phyloP scores from a whole-genome alignment of 1,140 invertebrate genomes.

The Musca vetustissima region DNA sequence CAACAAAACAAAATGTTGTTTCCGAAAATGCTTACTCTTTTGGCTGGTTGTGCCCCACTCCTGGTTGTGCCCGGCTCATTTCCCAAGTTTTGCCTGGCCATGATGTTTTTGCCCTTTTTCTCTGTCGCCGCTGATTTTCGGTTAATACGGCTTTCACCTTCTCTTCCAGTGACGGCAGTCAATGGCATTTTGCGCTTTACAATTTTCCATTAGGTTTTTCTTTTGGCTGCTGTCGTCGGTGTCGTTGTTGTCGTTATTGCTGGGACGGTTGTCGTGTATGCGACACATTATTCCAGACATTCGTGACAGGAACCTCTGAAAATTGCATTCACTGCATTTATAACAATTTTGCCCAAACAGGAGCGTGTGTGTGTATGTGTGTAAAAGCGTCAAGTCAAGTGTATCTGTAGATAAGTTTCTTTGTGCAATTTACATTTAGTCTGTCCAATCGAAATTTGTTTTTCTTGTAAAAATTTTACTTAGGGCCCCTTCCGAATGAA shows the following conservation, averaged over 20 bases:
- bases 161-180: too few species aligned
- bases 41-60: background rate
- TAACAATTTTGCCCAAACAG: background rate
- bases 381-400: constrained; percentile 24
- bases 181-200: too few species aligned
- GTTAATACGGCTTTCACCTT: too few species aligned
- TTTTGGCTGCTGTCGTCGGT: constrained; percentile 1
- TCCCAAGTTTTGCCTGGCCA: background rate
- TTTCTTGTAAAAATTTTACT: too few species aligned
- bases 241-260: too few species aligned
- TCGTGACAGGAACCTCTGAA: constrained; percentile 22
- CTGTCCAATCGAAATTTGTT: too few species aligned
- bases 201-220: background rate
- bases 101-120: background rate
- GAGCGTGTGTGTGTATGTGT: background rate
- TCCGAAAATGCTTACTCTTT: constrained; percentile 16
- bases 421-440: constrained; percentile 12
- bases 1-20: constrained; percentile 15
- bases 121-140: too few species aligned
- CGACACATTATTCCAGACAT: constrained; percentile 24
- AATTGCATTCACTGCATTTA: constrained; percentile 22
- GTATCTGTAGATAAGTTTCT: constrained; percentile 31
- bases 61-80: background rate
- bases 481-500: too few species aligned
- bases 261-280: constrained; percentile 2